Conservation (phyloP, 1,140 invertebrate genomes). For the Nephila pilipes region DNA sequence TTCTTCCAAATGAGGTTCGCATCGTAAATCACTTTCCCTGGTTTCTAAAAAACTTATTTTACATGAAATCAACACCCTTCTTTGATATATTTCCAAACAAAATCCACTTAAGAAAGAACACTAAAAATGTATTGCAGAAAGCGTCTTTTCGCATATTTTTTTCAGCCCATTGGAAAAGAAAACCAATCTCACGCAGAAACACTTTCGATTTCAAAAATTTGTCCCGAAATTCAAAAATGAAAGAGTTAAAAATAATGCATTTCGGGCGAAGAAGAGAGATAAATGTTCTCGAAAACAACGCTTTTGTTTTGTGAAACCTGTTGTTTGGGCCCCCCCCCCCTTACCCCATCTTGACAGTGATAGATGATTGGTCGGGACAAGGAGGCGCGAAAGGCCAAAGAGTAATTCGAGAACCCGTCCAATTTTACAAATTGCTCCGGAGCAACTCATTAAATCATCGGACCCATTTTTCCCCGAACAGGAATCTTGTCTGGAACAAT, state of each 20-base stretch:
- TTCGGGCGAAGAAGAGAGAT: conserved; percentile 6
- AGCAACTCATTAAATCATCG: conserved; percentile 62
- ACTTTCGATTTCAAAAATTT: too few species aligned
- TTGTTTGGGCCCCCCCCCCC: conserved; percentile 19
- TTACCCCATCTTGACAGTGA: conserved; percentile 53
- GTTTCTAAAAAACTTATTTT: too few species aligned
- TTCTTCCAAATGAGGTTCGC: too few species aligned
- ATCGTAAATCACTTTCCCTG: too few species aligned
- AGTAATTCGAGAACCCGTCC: conserved; percentile 19
- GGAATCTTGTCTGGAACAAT: not conserved
- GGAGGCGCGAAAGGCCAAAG: conserved; percentile 64
- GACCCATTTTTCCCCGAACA: not conserved
- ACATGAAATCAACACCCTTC: too few species aligned
- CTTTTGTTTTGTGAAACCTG: conserved; percentile 51
- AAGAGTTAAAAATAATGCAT: not conserved
- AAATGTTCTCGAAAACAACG: not conserved
- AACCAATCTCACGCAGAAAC: too few species aligned
- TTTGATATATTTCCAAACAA: too few species aligned
- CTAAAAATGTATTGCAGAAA: too few species aligned
- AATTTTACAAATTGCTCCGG: conserved; percentile 69
- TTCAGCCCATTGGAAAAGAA: too few species aligned
- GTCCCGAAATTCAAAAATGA: not conserved
- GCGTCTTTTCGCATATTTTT: too few species aligned
- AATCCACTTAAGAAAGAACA: too few species aligned
- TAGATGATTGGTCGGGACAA: conserved; percentile 32